Base-by-base conservation (phyloP, 2,113 vertebrate species). In the Lamprologus lemairii region DNA sequence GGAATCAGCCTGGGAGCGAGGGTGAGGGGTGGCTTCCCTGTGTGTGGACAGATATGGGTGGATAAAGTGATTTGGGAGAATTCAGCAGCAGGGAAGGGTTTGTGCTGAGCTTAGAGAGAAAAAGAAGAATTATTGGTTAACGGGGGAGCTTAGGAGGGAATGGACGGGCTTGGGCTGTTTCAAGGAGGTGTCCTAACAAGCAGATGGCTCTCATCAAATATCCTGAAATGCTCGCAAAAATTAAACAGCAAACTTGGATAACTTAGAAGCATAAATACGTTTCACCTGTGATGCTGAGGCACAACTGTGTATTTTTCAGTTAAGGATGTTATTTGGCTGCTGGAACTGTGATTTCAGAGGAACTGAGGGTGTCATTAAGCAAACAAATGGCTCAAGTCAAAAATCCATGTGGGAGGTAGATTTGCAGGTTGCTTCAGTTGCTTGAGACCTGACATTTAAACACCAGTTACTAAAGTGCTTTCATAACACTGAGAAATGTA, bases 1-100 rank as follows among this genome's bases (percentile, higher is more conserved):
- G 80, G 85, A 91, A 90, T 92, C 82, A 78, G 91, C 82, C 90
- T 92, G 89, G 91, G 90, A 93, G 87, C 60, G 89, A 58, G 92
- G 92, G 94, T 91, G 94, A 92, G 88, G 94, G 92, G 88, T 7
- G 7, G 85, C 71, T 54, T 82, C 60, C 68, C 75, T 80, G 35
- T 49, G 26, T 68, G 86, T 42, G 79, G 13, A 55, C 12, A 47
- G 68, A 57, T 12, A 26, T 86, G 87, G 85, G 63, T 65, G 83
- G 80, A 89, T 85, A 40, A 82, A 87, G 86, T 84, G 80, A 89
- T 86, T 80, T 73, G 81, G 85, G 80, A 73, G 85, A 89, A 83
- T 89, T 73, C 51, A 75, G 58, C 49, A 80, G 87, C 45, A 55
- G 91, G 83, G 81, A 47, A 31, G 81, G 47, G 53, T 86, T 80